Evolutionary conservation across 2,797 vertebrate genomes (phyloP), one percentile per base, ranked within the genome.

Genomic region (Rhinatrema bivittatum): DNA sequence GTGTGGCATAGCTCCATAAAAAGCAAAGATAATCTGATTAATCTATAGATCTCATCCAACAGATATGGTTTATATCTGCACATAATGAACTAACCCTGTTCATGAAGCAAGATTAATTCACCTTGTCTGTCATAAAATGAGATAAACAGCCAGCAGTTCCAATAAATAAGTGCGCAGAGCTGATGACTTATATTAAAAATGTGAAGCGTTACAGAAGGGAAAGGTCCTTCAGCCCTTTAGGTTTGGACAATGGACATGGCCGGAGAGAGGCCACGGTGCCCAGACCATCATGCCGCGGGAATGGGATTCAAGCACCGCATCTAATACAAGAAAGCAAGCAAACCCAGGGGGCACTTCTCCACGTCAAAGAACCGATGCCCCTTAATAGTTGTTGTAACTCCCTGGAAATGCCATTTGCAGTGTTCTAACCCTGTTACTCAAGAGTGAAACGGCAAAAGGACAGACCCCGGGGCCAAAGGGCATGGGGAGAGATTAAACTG

Each of bases 361-460:
- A 74, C 54, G 76, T 50, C 38, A 50, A 42, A 31, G 50, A 50
- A 62, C 50, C 32, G 45, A 50, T 22, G 51, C 55, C 60, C n/a
- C 16, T 50, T 38, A 62, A 56, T 32, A 55, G 48, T 60, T 69
- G 61, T 60, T 69, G 61, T 64, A 65, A 64, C 56, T 36, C 46
- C 62, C 61, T 53, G 26, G 28, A 46, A 36, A 31, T 20, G 53
- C 55, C 50, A 68, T 67, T 57, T 69, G 72, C 65, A 68, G 74
- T 69, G 78, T 77, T 58, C 69, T 68, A 71, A 64, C 61, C 65
- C 66, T 45, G 56, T 60, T 68, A 70, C 73, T 73, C 69, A 38
- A 62, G 66, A 72, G 70, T 42, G 53, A 56, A 62, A 48, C 39
- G 29, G 60, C 3, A 18, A 57, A 60, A 58, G 53, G 65, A 43